phyloP scores from a whole-genome alignment of 2,888 invertebrate genomes.

The Masnerella sp. region DNA sequence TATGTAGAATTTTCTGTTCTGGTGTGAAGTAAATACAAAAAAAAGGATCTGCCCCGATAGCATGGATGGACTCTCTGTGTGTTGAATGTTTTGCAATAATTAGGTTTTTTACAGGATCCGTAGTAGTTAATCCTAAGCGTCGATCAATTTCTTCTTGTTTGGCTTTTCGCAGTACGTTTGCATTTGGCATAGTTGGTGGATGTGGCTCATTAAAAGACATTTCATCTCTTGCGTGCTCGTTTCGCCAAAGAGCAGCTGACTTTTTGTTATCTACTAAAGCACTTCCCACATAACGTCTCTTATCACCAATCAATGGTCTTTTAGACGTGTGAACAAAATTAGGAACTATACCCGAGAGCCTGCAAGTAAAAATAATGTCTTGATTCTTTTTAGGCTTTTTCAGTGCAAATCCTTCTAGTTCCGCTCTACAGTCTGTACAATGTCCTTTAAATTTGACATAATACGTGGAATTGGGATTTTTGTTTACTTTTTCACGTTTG shows the following conservation, averaged over 20 bases:
- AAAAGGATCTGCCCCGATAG: conserved; percentile 44
- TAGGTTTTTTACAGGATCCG: conserved; percentile 37
- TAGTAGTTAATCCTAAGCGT: conserved; percentile 17
- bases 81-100: conserved; percentile 20
- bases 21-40: conserved; percentile 39
- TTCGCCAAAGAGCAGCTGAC: conserved; percentile 37
- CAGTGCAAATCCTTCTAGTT: conserved; percentile 1
- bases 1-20: conserved; percentile 34
- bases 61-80: conserved; percentile 1
- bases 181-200: conserved; percentile 32
- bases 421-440: conserved; percentile 25
- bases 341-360: background rate
- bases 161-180: conserved; percentile 38
- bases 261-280: conserved; percentile 33
- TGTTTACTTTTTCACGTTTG: conserved; percentile 21
- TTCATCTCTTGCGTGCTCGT: conserved; percentile 26
- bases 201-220: conserved; percentile 34
- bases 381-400: conserved; percentile 26
- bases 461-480: conserved; percentile 10
- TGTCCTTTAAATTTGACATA: conserved; percentile 15
- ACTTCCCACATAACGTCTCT: conserved; percentile 30
- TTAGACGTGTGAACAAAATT: conserved; percentile 13
- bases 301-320: conserved; percentile 17
- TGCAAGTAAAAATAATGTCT: conserved; percentile 38
- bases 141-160: conserved; percentile 51